These are phyloP conservation scores for Tragelaphus buxtoni DNA, from an alignment of 2,113 vertebrate genomes.

Conservation along the genomic window DNA sequence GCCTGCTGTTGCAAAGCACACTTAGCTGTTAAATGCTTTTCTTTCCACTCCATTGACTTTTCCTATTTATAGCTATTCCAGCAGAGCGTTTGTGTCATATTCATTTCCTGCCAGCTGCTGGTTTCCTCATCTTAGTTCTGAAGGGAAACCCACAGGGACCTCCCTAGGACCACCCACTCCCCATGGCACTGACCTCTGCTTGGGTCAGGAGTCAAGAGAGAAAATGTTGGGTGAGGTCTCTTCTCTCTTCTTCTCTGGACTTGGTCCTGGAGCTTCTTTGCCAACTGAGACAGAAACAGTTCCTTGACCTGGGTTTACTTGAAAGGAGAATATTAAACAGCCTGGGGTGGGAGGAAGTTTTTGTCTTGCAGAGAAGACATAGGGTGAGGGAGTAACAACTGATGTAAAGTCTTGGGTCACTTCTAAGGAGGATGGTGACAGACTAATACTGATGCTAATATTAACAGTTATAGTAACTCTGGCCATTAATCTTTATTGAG, in stretches of 20 bases:
- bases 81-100: background rate
- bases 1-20: conserved; percentile 44
- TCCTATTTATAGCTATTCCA: conserved; percentile 57
- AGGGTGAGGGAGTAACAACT: background rate
- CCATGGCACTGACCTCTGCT: background rate
- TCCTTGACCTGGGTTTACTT: background rate
- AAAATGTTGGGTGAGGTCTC: background rate
- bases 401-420: background rate
- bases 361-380: background rate
- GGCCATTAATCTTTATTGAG: conserved; percentile 15
- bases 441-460: background rate
- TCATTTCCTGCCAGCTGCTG: conserved; percentile 36
- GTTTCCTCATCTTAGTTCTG: background rate
- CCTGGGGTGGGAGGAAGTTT: background rate
- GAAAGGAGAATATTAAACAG: background rate
- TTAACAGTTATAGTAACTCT: background rate
- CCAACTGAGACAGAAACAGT: background rate
- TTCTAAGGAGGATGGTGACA: background rate
- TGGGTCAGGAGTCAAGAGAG: background rate
- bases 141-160: background rate
- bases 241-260: background rate
- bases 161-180: background rate
- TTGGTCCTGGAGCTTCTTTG: background rate
- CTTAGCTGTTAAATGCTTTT: conserved; percentile 48
- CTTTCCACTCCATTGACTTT: conserved; percentile 58